phyloP scores from a whole-genome alignment of 2,888 invertebrate genomes.

The Galeopsomyia nigrocyanea region DNA sequence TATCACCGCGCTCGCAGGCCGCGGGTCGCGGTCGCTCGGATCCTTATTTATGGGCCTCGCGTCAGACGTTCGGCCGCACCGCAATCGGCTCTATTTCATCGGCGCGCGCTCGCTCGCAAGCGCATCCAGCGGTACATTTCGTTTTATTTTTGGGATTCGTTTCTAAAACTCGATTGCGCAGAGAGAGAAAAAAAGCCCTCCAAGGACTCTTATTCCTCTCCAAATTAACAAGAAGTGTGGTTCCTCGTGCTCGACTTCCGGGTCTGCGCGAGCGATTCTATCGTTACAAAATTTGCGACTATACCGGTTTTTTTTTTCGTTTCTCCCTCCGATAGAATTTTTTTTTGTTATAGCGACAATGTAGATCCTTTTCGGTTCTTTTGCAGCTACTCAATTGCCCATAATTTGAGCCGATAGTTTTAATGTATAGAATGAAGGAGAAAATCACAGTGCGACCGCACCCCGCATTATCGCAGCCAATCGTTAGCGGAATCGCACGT shows the following conservation, averaged over 20 bases:
- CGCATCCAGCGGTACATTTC: conserved; percentile 51
- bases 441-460: conserved; percentile 32
- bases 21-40: conserved; percentile 56
- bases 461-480: conserved; percentile 23
- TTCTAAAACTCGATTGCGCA: neutral
- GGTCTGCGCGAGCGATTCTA: too few relatives aligned
- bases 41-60: conserved; percentile 65
- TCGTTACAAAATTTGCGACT: too few relatives aligned
- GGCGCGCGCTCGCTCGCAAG: conserved; percentile 7
- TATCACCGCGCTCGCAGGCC: conserved; percentile 44
- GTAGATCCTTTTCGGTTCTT: conserved; percentile 1
- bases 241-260: too few relatives aligned
- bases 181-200: too few relatives aligned
- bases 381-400: conserved; percentile 10
- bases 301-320: too few relatives aligned
- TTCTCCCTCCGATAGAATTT: too few relatives aligned
- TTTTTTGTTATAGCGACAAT: neutral
- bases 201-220: too few relatives aligned
- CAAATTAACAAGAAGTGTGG: too few relatives aligned
- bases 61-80: conserved; percentile 52
- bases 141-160: conserved; percentile 58
- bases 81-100: conserved; percentile 64
- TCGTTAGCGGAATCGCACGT: conserved; percentile 27
- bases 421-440: conserved; percentile 37
- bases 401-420: conserved; percentile 25